A percentile compares a stretch with the other conserved stretches of the same genome.
These are phyloP conservation scores for Euwallacea fornicatus DNA, from an alignment of 1,140 invertebrate genomes.

Conservation along the genomic window DNA sequence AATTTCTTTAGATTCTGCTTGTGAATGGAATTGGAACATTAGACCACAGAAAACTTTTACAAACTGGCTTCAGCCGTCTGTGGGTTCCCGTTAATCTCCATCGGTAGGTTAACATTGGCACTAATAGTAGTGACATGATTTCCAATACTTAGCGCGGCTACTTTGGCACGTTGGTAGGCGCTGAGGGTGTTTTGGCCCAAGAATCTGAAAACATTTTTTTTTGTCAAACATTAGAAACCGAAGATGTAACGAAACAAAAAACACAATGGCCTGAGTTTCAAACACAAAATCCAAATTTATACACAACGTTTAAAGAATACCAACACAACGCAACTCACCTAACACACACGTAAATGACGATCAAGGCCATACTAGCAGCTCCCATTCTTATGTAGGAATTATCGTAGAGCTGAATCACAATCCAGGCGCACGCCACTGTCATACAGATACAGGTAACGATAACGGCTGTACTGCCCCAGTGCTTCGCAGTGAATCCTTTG, in stretches of 20 bases:
- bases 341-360: conserved; percentile 82
- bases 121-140: conserved; percentile 60
- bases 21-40: too few species aligned
- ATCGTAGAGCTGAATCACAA: conserved; percentile 76
- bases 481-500: conserved; percentile 75
- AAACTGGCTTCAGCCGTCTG: conserved; percentile 20
- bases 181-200: conserved; percentile 82
- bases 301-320: too few species aligned
- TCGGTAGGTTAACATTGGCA: conserved; percentile 54
- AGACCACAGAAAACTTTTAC: conserved; percentile 1
- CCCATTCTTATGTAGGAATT: conserved; percentile 76
- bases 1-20: too few species aligned
- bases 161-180: conserved; percentile 85
- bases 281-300: not conserved
- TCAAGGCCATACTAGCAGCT: conserved; percentile 75
- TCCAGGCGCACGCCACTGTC: conserved; percentile 77
- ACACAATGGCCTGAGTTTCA: too few species aligned
- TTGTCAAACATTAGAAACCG: not conserved
- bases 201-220: conserved; percentile 64
- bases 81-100: not conserved
- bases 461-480: conserved; percentile 70
- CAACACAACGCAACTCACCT: conserved; percentile 59
- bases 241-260: too few species aligned
- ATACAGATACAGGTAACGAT: conserved; percentile 75
- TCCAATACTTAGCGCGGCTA: conserved; percentile 79